Evolutionary conservation across 2,888 invertebrate species (phyloP), one percentile per base, ranked within the genome.

Genomic region (Tenodera sinensis): DNA sequence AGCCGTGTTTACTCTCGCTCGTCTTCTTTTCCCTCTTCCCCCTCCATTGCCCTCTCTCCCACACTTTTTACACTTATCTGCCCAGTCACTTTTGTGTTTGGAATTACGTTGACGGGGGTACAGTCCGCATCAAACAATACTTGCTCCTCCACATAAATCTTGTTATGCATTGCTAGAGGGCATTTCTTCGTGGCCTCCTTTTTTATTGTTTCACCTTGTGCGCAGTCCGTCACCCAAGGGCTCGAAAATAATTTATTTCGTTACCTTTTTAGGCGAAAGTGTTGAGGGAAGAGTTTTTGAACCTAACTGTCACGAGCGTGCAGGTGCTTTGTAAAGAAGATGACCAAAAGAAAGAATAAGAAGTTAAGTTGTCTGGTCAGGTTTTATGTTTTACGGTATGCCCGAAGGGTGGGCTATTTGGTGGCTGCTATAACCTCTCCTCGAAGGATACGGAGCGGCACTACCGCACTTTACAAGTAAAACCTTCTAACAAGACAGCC

Each of bases 291-390:
- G 30, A 87, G 34, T 87, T 87, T 87, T 87, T 87, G 87, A 83
- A 30, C 27, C n/a, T 71, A 87, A 83, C 87, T 87, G 87, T 87
- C 82, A 87, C 87, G 87, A 87, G 87, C n/a, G 27, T 87, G 87
- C 87, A 87, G 87, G 87, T 87, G 87, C 83, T 83, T 87, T 87
- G 87, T 87, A 87, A 71, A 87, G 71, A 87, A 82, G 87, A 87
- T 87, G 87, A 83, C 87, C 87, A 87, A 87, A 87, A 87, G 42
- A 42, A 87, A 87, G 28, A 28, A 42, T 71, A 71, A 86, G 71
- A 87, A 83, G 81, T 87, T 87, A 87, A 87, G 82, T 87, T 87
- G 87, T 87, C 87, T 87, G 87, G 87, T 87, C 87, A 87, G 87
- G 87, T 87, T 87, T 87, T 87, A 87, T 87, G 87, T 87, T 87